Conservation (phyloP, 2,888 invertebrate species). For the Rotaria macrura region DNA sequence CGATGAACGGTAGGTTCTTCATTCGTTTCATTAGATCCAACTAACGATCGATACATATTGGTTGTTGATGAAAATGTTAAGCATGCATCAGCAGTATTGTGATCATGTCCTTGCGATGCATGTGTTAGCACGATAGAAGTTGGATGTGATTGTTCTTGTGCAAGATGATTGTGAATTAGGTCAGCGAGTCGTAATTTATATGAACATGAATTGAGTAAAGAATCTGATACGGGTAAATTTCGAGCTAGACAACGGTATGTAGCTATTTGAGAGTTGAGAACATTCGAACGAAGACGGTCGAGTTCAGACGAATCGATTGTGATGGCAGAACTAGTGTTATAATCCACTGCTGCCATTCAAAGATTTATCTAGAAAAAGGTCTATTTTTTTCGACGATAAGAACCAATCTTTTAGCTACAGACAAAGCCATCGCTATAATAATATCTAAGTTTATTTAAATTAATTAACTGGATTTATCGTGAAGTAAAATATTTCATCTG, state of each 20-base stretch:
- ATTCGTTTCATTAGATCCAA: not conserved
- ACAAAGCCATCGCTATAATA: too few species aligned
- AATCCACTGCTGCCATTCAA: not conserved
- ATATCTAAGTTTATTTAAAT: too few species aligned
- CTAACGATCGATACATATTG: not conserved
- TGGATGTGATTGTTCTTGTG: not conserved
- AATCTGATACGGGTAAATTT: constrained; percentile 76
- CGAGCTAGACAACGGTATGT: constrained; percentile 80
- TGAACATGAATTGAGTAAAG: constrained; percentile 54
- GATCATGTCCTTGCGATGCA: not conserved
- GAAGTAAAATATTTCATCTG: too few species aligned
- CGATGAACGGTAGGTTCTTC: not conserved
- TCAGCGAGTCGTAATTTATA: not conserved
- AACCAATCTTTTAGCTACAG: too few species aligned
- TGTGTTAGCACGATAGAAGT: not conserved
- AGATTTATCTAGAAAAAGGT: not conserved
- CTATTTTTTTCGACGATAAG: not conserved
- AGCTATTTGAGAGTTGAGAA: constrained; percentile 80
- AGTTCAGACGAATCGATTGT: not conserved
- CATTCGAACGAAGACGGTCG: constrained; percentile 52
- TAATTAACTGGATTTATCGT: too few species aligned
- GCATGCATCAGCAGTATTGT: not conserved
- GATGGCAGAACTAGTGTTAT: not conserved
- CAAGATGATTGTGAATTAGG: not conserved
- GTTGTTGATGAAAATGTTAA: not conserved